Conservation (phyloP, 2,888 invertebrate species). For the Drosophila picticornis region DNA sequence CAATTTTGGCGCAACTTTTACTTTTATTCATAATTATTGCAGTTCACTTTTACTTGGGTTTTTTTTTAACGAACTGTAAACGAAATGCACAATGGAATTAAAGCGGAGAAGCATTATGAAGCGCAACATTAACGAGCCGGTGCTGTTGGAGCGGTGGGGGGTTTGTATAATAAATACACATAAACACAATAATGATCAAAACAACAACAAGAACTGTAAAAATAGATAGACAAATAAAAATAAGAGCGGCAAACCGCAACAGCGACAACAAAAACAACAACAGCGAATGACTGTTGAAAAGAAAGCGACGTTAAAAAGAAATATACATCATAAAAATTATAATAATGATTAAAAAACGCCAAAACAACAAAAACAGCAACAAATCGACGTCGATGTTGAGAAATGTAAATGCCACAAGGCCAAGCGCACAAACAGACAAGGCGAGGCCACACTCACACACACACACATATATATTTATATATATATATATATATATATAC, state of each 20-base stretch:
- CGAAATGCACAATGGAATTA: conserved; percentile 56
- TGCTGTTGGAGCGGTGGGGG: conserved; percentile 16
- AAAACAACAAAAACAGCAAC: conserved; percentile 30
- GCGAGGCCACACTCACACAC: conserved; percentile 71
- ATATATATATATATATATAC: background rate
- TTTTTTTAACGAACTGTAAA: conserved; percentile 44
- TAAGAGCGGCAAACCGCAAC: conserved; percentile 53
- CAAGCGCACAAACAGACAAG: conserved; percentile 71
- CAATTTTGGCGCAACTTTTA: conserved; percentile 52
- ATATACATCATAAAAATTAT: conserved; percentile 69
- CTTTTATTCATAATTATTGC: conserved; percentile 63
- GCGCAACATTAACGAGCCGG: conserved; percentile 26
- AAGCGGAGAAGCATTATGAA: conserved; percentile 13
- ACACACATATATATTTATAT: conserved; percentile 22
- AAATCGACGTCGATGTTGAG: conserved; percentile 65
- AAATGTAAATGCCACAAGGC: conserved; percentile 81
- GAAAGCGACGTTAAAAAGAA: conserved; percentile 61
- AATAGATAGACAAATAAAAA: conserved; percentile 66
- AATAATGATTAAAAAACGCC: conserved; percentile 73
- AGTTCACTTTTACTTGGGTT: conserved; percentile 52
- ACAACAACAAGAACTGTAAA: conserved; percentile 55
- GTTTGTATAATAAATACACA: conserved; percentile 20
- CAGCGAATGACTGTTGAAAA: conserved; percentile 55
- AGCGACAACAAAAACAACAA: conserved; percentile 48
- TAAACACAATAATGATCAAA: conserved; percentile 51